phyloP scores from a whole-genome alignment of 2,113 vertebrate genomes.

The Prochilodus magdalenae region DNA sequence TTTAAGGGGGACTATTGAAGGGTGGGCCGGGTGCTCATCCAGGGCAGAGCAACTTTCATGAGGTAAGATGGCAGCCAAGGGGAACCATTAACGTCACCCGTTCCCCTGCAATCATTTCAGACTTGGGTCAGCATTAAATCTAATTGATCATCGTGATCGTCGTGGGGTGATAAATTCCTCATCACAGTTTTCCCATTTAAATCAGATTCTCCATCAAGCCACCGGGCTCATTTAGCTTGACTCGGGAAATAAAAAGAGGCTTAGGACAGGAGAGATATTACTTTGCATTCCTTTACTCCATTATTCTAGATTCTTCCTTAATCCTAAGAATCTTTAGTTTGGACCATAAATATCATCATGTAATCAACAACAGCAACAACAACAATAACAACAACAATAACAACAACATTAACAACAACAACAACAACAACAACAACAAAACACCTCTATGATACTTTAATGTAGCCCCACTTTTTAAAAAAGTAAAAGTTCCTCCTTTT shows the following conservation, averaged over 20 bases:
- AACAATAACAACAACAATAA: no score
- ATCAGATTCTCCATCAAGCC: constrained; percentile 18
- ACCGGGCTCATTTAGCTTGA: constrained; percentile 17
- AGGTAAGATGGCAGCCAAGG: constrained; percentile 49
- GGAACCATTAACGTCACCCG: constrained; percentile 70
- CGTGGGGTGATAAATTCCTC: constrained; percentile 66
- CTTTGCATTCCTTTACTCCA: background rate
- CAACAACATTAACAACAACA: no score
- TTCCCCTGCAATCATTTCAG: constrained; percentile 70
- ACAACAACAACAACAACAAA: no score
- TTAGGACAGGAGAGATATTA: constrained; percentile 15
- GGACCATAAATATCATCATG: no score
- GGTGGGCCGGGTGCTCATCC: constrained; percentile 56
- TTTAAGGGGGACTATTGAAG: constrained; percentile 68
- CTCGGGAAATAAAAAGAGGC: background rate
- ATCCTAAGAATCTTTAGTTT: background rate
- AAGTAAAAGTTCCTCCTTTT: no score
- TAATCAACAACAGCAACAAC: no score
- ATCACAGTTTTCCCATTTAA: constrained; percentile 56
- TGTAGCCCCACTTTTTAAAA: no score
- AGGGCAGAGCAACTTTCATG: constrained; percentile 53
- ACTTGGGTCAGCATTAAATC: constrained; percentile 66
- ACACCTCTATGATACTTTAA: no score
- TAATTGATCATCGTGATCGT: constrained; percentile 68
- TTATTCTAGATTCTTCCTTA: background rate